These are phyloP conservation scores for Leucophenga varia DNA, from an alignment of 1,140 invertebrate genomes.

Conservation along the genomic window DNA sequence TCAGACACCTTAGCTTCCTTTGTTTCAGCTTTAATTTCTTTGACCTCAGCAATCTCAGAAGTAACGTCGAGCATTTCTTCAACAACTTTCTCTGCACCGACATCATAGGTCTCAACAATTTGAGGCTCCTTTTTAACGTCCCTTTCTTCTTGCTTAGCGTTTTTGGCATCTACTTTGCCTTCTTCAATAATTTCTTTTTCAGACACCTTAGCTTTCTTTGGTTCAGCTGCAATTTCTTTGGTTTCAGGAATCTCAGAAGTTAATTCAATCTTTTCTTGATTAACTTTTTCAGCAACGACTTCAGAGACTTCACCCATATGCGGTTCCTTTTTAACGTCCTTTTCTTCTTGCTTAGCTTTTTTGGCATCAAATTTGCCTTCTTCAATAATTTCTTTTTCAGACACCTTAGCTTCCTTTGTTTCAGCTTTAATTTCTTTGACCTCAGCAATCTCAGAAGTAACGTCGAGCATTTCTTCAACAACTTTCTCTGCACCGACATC, in stretches of 20 bases:
- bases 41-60: not conserved
- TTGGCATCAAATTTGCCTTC: slow-evolving; percentile 12
- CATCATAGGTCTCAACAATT: slow-evolving; percentile 16
- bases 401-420: slow-evolving; percentile 22
- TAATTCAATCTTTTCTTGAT: not conserved
- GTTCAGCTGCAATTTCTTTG: slow-evolving; percentile 20
- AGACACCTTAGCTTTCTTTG: slow-evolving; percentile 18
- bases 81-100: not conserved
- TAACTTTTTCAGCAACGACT: slow-evolving; percentile 9
- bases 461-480: not conserved
- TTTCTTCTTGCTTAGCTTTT: slow-evolving; percentile 14
- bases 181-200: slow-evolving; percentile 4
- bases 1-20: too few relatives aligned
- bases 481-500: not conserved
- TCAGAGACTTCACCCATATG: slow-evolving; percentile 20
- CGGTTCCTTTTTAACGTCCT: not conserved
- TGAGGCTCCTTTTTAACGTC: not conserved
- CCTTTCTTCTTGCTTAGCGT: slow-evolving; percentile 1
- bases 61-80: slow-evolving; percentile 18
- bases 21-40: slow-evolving; percentile 1
- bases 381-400: slow-evolving; percentile 20
- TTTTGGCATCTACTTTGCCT: not conserved
- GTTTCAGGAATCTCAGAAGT: not conserved
- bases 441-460: not conserved
- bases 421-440: slow-evolving; percentile 7